A percentile compares a stretch with the other conserved stretches of the same genome.
phyloP scores from a whole-genome alignment of 2,797 vertebrate species.

The Lerista edwardsae region DNA sequence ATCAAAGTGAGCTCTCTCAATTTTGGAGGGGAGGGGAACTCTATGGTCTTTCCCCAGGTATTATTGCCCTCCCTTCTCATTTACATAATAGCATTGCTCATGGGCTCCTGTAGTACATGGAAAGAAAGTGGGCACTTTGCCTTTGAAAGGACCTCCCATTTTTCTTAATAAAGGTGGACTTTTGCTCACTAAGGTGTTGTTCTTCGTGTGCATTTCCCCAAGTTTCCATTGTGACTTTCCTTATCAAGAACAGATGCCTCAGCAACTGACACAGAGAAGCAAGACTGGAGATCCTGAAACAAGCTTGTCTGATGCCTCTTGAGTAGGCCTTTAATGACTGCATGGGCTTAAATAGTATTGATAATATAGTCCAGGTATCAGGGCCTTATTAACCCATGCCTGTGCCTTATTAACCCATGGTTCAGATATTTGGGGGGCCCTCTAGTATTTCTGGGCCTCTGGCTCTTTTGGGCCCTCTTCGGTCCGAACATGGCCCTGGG shows the following conservation, averaged over 20 bases:
- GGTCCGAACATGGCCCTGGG: too few species aligned
- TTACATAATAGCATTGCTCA: neutral
- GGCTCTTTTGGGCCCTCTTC: too few species aligned
- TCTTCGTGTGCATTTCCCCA: neutral
- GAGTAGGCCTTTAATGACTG: neutral
- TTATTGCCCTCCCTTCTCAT: neutral
- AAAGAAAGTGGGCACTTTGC: neutral
- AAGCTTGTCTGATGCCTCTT: neutral
- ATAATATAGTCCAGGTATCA: constrained; percentile 3
- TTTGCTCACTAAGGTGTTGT: neutral
- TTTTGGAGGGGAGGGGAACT: neutral
- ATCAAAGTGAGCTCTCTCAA: neutral
- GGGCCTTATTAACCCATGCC: too few species aligned
- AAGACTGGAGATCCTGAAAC: neutral
- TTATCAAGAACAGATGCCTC: neutral
- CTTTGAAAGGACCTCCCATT: neutral
- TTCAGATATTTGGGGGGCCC: too few species aligned
- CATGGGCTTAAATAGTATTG: neutral
- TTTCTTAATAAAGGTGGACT: neutral
- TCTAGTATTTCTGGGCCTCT: too few species aligned
- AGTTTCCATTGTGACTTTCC: neutral
- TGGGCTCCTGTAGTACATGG: neutral
- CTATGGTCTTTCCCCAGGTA: neutral
- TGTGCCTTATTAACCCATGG: too few species aligned
- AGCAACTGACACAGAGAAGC: neutral